Evolutionary conservation across 2,113 vertebrate species (phyloP).

Genomic region (Tetrao urogallus): DNA sequence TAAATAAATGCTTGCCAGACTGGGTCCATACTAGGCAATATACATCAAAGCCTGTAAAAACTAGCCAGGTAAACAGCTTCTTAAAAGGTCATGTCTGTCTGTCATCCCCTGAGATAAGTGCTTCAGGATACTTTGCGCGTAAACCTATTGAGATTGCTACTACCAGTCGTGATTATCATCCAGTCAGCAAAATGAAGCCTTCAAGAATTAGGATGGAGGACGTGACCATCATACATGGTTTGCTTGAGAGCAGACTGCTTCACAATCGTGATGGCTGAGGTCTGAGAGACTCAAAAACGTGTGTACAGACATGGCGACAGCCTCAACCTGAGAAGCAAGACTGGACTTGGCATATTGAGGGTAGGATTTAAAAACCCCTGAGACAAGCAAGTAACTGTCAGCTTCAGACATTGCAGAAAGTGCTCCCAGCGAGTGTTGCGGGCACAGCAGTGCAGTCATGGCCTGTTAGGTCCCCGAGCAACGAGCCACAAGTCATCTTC

Average conservation of each 20-base stretch:
- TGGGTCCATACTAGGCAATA: background rate
- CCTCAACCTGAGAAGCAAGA: background rate
- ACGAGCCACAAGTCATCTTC: background rate
- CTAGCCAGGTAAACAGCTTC: background rate
- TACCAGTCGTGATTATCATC: background rate
- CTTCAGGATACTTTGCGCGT: background rate
- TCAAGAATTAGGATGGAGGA: background rate
- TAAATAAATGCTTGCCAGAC: background rate
- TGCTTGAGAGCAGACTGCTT: background rate
- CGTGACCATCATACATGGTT: fast-evolving
- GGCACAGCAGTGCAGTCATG: background rate
- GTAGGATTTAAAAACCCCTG: background rate
- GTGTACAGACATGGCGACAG: fast-evolving
- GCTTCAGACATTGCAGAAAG: constrained; percentile 8
- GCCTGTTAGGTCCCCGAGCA: background rate
- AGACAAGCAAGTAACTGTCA: constrained; percentile 5
- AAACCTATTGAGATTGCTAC: background rate
- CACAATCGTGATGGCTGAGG: fast-evolving
- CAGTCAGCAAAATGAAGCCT: background rate
- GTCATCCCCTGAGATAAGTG: background rate
- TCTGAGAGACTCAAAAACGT: background rate
- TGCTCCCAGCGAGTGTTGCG: fast-evolving
- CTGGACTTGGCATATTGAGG: constrained; percentile 31
- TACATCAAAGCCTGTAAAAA: background rate
- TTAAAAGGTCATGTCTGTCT: background rate